Percentiles rank a stretch among this genome's conserved stretches.
phyloP scores from a whole-genome alignment of 2,888 invertebrate species.

The Caenorhabditis zanzibari region DNA sequence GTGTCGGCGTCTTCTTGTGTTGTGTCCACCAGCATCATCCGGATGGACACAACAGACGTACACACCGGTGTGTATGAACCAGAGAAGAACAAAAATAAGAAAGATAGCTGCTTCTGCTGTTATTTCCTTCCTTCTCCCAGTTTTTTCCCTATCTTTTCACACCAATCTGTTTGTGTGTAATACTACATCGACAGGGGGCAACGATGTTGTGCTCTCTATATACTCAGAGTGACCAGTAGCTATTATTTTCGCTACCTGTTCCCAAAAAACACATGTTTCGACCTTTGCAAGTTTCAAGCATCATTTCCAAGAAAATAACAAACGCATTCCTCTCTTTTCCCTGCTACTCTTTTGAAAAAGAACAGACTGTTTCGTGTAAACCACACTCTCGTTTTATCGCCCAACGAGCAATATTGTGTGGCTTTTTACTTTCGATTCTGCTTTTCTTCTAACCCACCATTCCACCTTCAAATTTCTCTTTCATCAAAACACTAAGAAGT shows the following conservation, averaged over 20 bases:
- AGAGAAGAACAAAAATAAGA: conserved; percentile 16
- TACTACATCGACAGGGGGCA: conserved; percentile 39
- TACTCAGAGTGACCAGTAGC: conserved; percentile 19
- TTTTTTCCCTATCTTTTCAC: conserved; percentile 20
- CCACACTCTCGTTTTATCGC: not conserved
- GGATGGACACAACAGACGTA: conserved; percentile 20
- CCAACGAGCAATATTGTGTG: not conserved
- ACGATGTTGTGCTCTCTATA: conserved; percentile 12
- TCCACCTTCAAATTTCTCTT: not conserved
- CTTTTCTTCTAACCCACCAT: not conserved
- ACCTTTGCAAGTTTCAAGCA: not conserved
- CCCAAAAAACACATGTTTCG: not conserved
- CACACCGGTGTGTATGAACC: conserved; percentile 4
- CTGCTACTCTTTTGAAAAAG: not conserved
- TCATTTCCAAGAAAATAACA: too few relatives aligned
- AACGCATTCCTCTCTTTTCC: not conserved
- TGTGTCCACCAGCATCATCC: conserved; percentile 35
- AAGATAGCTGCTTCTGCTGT: conserved; percentile 30
- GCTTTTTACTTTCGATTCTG: conserved; percentile 19
- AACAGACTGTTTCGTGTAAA: not conserved
- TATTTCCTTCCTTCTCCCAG: conserved; percentile 3
- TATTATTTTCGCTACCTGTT: not conserved
- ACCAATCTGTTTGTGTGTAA: conserved; percentile 46
- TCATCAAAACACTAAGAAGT: not conserved
- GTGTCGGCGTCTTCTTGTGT: conserved; percentile 35